Evolutionary conservation across 1,140 invertebrate species (phyloP), one percentile per base, ranked within the genome.

Genomic region (Delia radicum): DNA sequence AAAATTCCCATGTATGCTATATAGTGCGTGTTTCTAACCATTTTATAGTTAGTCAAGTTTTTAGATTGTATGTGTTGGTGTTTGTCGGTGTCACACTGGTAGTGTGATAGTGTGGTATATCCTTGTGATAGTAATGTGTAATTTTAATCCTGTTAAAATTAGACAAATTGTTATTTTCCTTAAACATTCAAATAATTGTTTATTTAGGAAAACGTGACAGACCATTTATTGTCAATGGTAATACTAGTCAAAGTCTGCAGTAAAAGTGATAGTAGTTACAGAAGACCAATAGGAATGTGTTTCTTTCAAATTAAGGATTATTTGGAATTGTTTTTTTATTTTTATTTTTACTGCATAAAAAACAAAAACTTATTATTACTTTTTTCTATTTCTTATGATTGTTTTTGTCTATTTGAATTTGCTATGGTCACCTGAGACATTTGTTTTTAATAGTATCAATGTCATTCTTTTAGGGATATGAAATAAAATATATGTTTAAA

Each of bases 91-190:
- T 42, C 28, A 24, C 27, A 26, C 15, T 73, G n/a, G 42, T n/a
- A 15, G 46, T 55, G 72, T 31, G 18, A 10, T 26, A 65, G 33
- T 33, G 55, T 69, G n/a, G n/a, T 42, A 37, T 29, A 42, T 10
- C 63, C 42, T 27, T 69, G 42, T 37, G 74, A 48, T 69, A 69
- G 69, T 71, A 33, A 29, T 72, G 46, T 42, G 69, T 79, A 79
- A 79, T 79, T 79, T 80, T 67, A 74, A 79, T 74, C 76, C 79
- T 79, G 76, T 79, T 80, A 62, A 79, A 80, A 80, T 80, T 80
- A 79, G 80, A 80, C 80, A 79, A 80, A 80, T 79, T 80, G 80
- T 79, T 76, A 63, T 33, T 72, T 61, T 76, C 67, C 65, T 75
- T 72, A 37, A 76, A 76, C 71, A 76, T 37, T 61, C 42, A 76